phyloP scores from a whole-genome alignment of 1,140 invertebrate species.

The Maconellicoccus hirsutus region DNA sequence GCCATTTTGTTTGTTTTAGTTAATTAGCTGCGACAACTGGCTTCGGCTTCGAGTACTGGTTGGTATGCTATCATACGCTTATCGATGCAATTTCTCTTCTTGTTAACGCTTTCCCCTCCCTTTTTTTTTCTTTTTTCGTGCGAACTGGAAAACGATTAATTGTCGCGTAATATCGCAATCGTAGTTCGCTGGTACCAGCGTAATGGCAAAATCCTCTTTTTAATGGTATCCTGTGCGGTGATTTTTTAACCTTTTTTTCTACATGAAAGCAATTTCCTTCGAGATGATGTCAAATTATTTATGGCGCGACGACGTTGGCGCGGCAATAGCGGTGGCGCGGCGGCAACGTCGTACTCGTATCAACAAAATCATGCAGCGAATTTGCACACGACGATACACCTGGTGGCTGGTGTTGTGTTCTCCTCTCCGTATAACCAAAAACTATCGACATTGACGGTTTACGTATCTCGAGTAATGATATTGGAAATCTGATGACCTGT shows the following conservation, averaged over 20 bases:
- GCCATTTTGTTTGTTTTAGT: constrained; percentile 15
- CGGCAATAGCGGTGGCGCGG: too few relatives aligned
- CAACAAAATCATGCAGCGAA: neutral
- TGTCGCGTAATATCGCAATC: too few relatives aligned
- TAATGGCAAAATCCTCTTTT: too few relatives aligned
- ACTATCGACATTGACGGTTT: constrained; percentile 10
- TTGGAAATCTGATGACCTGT: constrained; percentile 15
- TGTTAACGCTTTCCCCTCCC: neutral
- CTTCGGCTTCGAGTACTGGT: constrained; percentile 2
- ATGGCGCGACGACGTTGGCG: too few relatives aligned
- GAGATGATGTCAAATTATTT: too few relatives aligned
- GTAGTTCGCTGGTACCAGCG: too few relatives aligned
- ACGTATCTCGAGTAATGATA: neutral
- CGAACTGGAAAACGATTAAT: too few relatives aligned
- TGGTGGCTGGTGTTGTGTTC: neutral
- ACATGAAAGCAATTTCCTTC: too few relatives aligned
- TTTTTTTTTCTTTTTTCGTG: too few relatives aligned
- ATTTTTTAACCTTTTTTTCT: too few relatives aligned
- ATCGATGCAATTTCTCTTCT: neutral
- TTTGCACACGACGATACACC: neutral
- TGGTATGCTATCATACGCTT: constrained; percentile 11
- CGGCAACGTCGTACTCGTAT: neutral
- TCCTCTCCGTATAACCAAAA: too few relatives aligned
- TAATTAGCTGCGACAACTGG: neutral
- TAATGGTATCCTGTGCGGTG: too few relatives aligned